Conservation (phyloP, 2,113 vertebrate species). For the Stictonetta naevosa region DNA sequence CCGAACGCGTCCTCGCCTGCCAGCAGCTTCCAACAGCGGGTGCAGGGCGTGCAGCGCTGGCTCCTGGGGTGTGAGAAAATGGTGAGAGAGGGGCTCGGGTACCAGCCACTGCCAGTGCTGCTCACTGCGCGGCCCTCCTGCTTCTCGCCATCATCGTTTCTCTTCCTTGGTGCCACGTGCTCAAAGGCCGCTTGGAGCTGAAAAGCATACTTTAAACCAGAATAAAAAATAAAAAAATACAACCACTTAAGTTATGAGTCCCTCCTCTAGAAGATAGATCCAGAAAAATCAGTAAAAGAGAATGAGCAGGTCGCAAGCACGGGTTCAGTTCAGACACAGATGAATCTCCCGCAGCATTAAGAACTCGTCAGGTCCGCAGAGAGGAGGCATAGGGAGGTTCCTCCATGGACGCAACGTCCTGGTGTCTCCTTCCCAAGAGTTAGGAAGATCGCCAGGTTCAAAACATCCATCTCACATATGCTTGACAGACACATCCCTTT, state of each 20-base stretch:
- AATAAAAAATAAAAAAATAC: not conserved
- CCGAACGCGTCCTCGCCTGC: conserved; percentile 72
- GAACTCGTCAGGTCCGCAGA: not conserved
- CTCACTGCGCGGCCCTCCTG: not conserved
- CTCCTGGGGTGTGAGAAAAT: not conserved
- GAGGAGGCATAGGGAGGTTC: not conserved
- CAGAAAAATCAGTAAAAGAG: not conserved
- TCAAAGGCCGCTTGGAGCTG: conserved; percentile 38
- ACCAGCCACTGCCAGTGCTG: conserved; percentile 15
- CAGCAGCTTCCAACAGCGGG: conserved; percentile 9
- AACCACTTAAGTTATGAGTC: not conserved
- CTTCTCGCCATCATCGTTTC: not conserved
- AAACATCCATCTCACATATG: not conserved
- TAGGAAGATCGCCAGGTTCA: not conserved
- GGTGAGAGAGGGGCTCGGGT: not conserved
- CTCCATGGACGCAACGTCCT: not conserved
- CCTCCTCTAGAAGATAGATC: conserved; percentile 23
- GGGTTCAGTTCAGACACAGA: not conserved
- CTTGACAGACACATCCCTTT: not conserved
- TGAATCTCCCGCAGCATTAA: not conserved
- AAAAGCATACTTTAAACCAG: conserved; percentile 33
- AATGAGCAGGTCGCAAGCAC: not conserved
- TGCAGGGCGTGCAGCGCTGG: not conserved
- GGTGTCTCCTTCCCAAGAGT: not conserved
- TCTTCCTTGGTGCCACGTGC: conserved; percentile 49